Percentiles rank a stretch among this genome's conserved stretches.
Conservation (phyloP, 2,888 invertebrate genomes). For the Norana najaformis region DNA sequence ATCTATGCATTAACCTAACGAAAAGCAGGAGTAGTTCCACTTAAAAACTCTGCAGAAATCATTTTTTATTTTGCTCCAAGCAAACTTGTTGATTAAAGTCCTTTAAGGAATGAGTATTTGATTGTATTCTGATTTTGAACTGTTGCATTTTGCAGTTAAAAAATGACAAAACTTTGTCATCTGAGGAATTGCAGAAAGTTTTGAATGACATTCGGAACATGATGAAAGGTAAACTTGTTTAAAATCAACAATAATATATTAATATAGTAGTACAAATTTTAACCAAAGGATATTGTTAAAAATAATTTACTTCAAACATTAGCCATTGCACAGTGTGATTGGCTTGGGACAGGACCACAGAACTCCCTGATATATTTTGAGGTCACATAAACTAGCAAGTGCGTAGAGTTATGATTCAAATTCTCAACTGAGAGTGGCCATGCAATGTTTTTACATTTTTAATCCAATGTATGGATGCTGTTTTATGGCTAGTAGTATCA, state of each 20-base stretch:
- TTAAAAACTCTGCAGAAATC: background rate
- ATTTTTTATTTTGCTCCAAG: background rate
- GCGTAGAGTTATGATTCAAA: no score
- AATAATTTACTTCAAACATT: no score
- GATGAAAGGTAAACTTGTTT: background rate
- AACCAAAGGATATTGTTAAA: no score
- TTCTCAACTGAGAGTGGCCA: no score
- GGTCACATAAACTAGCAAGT: no score
- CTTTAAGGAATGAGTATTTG: background rate
- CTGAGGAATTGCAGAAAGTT: slow-evolving; percentile 10
- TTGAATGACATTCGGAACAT: background rate
- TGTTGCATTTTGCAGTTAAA: slow-evolving; percentile 15
- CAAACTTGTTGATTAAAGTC: background rate
- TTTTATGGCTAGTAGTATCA: no score
- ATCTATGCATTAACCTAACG: background rate
- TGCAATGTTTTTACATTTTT: no score
- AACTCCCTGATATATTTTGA: no score
- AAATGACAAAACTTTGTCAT: slow-evolving; percentile 18
- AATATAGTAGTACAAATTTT: no score
- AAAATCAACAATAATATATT: background rate
- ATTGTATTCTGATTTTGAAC: background rate
- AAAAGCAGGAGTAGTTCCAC: background rate
- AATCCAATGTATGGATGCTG: no score
- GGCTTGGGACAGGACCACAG: no score
- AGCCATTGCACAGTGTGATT: no score